These are phyloP conservation scores for Agrotis segetum DNA, from an alignment of 2,888 invertebrate genomes.

Conservation along the genomic window DNA sequence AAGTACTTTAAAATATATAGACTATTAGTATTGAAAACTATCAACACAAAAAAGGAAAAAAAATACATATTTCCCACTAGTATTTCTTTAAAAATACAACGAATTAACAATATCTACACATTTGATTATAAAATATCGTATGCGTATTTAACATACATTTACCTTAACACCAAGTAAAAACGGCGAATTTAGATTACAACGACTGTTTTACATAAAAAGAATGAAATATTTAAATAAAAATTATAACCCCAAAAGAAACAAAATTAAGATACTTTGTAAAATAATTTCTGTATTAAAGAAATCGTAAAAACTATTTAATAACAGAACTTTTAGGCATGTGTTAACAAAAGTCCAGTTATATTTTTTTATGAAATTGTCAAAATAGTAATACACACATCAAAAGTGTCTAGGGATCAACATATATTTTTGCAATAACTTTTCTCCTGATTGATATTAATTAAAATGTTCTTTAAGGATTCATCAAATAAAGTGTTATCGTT, in stretches of 20 bases:
- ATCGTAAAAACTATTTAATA: conserved; percentile 26
- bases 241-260: conserved; percentile 27
- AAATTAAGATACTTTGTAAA: conserved; percentile 19
- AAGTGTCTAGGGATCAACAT: too few species aligned
- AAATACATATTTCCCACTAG: neutral
- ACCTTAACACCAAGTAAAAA: conserved; percentile 36
- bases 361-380: conserved; percentile 19
- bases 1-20: conserved; percentile 17
- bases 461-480: too few species aligned
- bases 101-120: conserved; percentile 42
- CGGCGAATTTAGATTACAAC: conserved; percentile 71
- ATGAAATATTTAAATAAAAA: conserved; percentile 27
- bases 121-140: conserved; percentile 43
- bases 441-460: too few species aligned
- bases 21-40: conserved; percentile 11
- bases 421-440: too few species aligned
- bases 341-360: conserved; percentile 22
- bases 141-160: conserved; percentile 38
- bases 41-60: neutral
- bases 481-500: too few species aligned
- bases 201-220: conserved; percentile 58
- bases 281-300: conserved; percentile 3
- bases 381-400: too few species aligned
- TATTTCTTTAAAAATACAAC: conserved; percentile 58
- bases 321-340: conserved; percentile 5